phyloP scores from a whole-genome alignment of 2,888 invertebrate species.

The Netelia melanura region DNA sequence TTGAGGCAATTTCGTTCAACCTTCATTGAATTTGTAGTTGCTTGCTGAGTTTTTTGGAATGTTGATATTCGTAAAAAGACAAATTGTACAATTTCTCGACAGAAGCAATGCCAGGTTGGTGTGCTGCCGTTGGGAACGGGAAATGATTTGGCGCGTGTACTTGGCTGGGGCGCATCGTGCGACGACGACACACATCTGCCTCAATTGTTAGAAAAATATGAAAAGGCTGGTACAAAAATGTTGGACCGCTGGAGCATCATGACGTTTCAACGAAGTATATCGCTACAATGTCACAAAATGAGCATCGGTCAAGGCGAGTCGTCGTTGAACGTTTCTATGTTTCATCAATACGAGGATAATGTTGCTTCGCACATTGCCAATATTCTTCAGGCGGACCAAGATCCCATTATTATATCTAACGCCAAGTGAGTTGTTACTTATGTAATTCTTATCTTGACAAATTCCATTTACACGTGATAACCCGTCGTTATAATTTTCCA shows the following conservation, averaged over 20 bases:
- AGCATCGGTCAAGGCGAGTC: slow-evolving; percentile 86
- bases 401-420: slow-evolving; percentile 89
- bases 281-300: slow-evolving; percentile 86
- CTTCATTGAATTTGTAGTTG: background rate
- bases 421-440: slow-evolving; percentile 87
- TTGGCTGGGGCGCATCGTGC: slow-evolving; percentile 98
- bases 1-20: background rate
- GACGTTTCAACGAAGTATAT: slow-evolving; percentile 93
- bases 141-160: slow-evolving; percentile 97
- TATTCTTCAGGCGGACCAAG: slow-evolving; percentile 93
- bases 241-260: slow-evolving; percentile 98
- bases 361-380: slow-evolving; percentile 93
- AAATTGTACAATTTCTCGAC: slow-evolving; percentile 66
- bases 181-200: slow-evolving; percentile 98
- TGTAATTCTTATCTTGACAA: background rate
- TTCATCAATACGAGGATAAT: slow-evolving; percentile 90
- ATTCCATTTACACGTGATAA: background rate
- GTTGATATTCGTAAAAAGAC: slow-evolving; percentile 8
- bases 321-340: slow-evolving; percentile 86
- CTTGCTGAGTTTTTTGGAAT: background rate
- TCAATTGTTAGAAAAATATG: slow-evolving; percentile 96
- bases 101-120: slow-evolving; percentile 97
- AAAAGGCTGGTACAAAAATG: slow-evolving; percentile 99
- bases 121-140: slow-evolving; percentile 98
- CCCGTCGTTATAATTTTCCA: background rate